phyloP scores from a whole-genome alignment of 2,888 invertebrate genomes.

The Stegana nigrithorax region DNA sequence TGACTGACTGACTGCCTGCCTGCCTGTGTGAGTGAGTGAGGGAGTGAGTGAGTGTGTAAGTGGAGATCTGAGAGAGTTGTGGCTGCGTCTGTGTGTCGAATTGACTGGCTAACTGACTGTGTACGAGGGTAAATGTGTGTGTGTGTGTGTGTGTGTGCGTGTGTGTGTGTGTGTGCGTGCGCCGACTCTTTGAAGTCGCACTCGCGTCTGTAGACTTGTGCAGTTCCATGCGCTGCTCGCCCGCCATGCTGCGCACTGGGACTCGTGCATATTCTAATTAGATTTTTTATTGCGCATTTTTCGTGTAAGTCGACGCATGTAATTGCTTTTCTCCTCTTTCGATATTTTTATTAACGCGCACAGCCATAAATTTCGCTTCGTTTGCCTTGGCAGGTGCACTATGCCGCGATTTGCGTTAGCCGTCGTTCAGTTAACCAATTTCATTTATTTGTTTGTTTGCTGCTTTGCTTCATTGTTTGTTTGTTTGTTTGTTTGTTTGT shows the following conservation, averaged over 20 bases:
- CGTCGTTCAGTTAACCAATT: too few relatives aligned
- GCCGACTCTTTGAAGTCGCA: too few relatives aligned
- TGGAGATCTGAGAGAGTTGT: too few relatives aligned
- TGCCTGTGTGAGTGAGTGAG: not conserved
- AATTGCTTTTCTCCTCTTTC: not conserved
- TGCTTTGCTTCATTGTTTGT: not conserved
- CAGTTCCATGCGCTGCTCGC: not conserved
- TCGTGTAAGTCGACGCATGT: not conserved
- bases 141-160: too few relatives aligned
- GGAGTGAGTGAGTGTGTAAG: not conserved
- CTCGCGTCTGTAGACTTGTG: not conserved
- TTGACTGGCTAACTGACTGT: not conserved
- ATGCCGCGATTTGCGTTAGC: too few relatives aligned
- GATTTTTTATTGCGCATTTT: conserved; percentile 7
- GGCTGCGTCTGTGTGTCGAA: too few relatives aligned
- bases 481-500: not conserved
- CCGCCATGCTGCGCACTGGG: not conserved
- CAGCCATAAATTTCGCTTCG: not conserved
- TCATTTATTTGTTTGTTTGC: not conserved
- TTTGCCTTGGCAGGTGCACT: not conserved
- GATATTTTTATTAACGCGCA: not conserved
- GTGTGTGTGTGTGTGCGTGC: too few relatives aligned
- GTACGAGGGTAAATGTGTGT: not conserved
- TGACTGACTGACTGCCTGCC: not conserved
- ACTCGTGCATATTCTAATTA: conserved; percentile 17